These are phyloP conservation scores for Hypsibius dujardini DNA, from an alignment of 1,140 invertebrate species.

Conservation along the genomic window DNA sequence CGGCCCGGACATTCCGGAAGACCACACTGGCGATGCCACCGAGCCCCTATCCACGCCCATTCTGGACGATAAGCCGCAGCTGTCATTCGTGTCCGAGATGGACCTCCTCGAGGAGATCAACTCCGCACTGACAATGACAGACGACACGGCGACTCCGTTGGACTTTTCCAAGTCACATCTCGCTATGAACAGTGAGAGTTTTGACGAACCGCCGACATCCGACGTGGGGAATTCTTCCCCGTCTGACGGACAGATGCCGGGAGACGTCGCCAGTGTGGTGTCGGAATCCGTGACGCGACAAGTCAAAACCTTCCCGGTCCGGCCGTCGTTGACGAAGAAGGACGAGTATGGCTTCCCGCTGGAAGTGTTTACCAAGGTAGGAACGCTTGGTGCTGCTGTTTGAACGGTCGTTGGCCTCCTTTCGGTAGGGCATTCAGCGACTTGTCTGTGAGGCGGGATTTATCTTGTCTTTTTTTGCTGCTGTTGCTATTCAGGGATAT, in stretches of 20 bases:
- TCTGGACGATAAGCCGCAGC: slow-evolving; percentile 24
- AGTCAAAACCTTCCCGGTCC: slow-evolving; percentile 20
- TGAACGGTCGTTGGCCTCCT: slow-evolving; percentile 16
- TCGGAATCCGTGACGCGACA: slow-evolving; percentile 19
- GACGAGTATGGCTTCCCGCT: slow-evolving; percentile 67
- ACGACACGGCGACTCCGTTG: slow-evolving; percentile 23
- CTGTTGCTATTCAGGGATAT: slow-evolving; percentile 46
- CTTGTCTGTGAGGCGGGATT: slow-evolving; percentile 18
- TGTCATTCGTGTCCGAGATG: slow-evolving; percentile 25
- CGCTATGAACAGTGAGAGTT: slow-evolving; percentile 14
- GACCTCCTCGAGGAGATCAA: slow-evolving; percentile 27
- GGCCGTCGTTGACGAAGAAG: slow-evolving; percentile 27
- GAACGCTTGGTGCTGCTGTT: slow-evolving; percentile 9
- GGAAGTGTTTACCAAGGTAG: slow-evolving; percentile 62
- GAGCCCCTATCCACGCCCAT: slow-evolving; percentile 22
- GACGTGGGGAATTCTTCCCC: slow-evolving; percentile 19
- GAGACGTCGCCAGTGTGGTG: slow-evolving; percentile 18
- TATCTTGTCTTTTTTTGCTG: slow-evolving; percentile 21
- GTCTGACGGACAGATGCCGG: not conserved
- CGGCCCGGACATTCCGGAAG: slow-evolving; percentile 44
- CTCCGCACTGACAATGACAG: slow-evolving; percentile 18
- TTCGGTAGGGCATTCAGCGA: slow-evolving; percentile 21
- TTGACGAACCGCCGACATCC: slow-evolving; percentile 21
- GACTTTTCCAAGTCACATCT: slow-evolving; percentile 21
- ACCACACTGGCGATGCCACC: slow-evolving; percentile 18